Evolutionary conservation across 2,797 vertebrate species (phyloP).

Genomic region (Lateolabrax maculatus): DNA sequence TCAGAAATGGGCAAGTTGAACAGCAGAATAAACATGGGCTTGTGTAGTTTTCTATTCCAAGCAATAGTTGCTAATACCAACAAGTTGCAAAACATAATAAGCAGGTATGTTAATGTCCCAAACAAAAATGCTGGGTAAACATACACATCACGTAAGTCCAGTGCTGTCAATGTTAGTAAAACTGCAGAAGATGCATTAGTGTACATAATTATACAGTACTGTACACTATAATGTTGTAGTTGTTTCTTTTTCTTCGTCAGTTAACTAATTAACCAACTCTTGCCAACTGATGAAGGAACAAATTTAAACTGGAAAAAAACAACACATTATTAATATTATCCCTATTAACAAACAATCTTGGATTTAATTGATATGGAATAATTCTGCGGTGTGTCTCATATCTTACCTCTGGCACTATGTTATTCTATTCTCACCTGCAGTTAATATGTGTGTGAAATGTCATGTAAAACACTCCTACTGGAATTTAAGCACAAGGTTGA

Average conservation of each 20-base stretch:
- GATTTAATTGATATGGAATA: background rate
- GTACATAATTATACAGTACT: constrained; percentile 32
- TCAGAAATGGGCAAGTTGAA: constrained; percentile 80
- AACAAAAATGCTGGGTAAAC: constrained; percentile 74
- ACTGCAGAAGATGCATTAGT: constrained; percentile 36
- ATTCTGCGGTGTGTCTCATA: background rate
- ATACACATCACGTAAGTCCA: constrained; percentile 45
- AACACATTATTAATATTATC: background rate
- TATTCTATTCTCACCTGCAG: background rate
- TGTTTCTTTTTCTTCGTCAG: background rate
- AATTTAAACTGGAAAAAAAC: constrained; percentile 5
- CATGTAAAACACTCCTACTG: background rate
- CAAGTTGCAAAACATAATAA: constrained; percentile 73
- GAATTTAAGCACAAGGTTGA: background rate
- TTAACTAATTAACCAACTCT: background rate
- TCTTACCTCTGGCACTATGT: constrained; percentile 15
- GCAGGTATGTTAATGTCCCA: constrained; percentile 68
- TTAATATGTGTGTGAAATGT: background rate
- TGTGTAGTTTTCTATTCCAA: constrained; percentile 72
- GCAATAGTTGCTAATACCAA: constrained; percentile 68
- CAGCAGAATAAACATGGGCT: constrained; percentile 83
- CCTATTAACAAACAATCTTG: background rate
- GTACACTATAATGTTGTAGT: background rate
- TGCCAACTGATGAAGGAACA: background rate
- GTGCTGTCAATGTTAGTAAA: constrained; percentile 52